phyloP scores from a whole-genome alignment of 2,113 vertebrate genomes.

The Zosterops pallidus region DNA sequence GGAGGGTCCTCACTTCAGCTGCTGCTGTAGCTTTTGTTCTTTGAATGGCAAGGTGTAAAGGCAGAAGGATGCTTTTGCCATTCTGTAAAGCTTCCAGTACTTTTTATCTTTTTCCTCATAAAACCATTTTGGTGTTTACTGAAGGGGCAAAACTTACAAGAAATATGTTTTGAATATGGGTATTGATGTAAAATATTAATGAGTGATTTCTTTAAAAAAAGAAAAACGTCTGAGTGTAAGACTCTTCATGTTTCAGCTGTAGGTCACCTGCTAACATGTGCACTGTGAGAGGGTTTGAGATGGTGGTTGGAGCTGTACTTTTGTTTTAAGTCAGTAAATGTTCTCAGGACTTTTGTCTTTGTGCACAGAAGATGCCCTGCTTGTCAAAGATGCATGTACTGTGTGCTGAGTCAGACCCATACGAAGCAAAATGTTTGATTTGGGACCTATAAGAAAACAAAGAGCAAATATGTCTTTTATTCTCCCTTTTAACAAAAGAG shows the following conservation, averaged over 20 bases:
- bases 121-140: neutral
- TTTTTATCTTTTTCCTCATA: neutral
- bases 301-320: neutral
- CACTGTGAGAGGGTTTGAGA: neutral
- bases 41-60: neutral
- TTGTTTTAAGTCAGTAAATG: neutral
- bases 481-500: neutral
- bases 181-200: neutral
- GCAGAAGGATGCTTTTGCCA: neutral
- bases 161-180: neutral
- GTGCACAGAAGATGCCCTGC: neutral
- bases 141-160: neutral
- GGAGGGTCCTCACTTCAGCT: neutral
- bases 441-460: neutral
- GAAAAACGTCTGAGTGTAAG: neutral
- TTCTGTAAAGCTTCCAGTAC: neutral
- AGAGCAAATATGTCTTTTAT: neutral
- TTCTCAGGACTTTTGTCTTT: neutral
- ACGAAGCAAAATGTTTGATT: neutral
- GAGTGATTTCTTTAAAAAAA: neutral
- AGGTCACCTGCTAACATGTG: neutral
- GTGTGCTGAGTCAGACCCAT: neutral
- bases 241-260: neutral
- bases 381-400: neutral
- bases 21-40: neutral